These are phyloP conservation scores for Perizoma flavofasciatum DNA, from an alignment of 2,888 invertebrate species.

Conservation along the genomic window DNA sequence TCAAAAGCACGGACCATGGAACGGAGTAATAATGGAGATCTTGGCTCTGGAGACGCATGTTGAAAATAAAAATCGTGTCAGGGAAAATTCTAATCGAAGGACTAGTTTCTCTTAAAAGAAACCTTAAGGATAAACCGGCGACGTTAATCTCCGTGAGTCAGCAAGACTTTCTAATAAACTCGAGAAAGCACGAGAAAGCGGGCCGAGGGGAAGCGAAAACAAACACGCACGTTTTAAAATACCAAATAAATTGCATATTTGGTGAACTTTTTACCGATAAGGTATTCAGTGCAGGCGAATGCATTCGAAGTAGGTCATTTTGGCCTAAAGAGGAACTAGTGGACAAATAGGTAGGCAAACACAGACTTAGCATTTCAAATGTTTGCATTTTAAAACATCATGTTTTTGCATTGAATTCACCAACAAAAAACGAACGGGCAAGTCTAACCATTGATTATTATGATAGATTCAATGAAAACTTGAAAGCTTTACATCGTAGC, in stretches of 20 bases:
- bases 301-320: constrained; percentile 4
- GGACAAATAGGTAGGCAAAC: neutral
- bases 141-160: constrained; percentile 56
- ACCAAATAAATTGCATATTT: constrained; percentile 25
- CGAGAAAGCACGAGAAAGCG: constrained; percentile 78
- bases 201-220: constrained; percentile 61
- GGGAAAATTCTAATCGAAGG: constrained; percentile 1
- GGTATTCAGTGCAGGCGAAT: constrained; percentile 3
- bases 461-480: too few relatives aligned
- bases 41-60: too few relatives aligned
- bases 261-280: constrained; percentile 11
- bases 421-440: too few relatives aligned
- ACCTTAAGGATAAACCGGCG: constrained; percentile 44
- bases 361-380: neutral
- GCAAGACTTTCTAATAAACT: constrained; percentile 71
- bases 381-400: too few relatives aligned
- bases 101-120: constrained; percentile 19
- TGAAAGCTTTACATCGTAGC: too few relatives aligned
- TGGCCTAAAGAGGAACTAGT: neutral
- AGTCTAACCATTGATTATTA: too few relatives aligned
- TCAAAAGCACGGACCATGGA: too few relatives aligned
- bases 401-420: too few relatives aligned
- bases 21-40: too few relatives aligned
- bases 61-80: too few relatives aligned
- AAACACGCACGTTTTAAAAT: constrained; percentile 33